phyloP scores from a whole-genome alignment of 2,113 vertebrate genomes.

The Tamias sibiricus region DNA sequence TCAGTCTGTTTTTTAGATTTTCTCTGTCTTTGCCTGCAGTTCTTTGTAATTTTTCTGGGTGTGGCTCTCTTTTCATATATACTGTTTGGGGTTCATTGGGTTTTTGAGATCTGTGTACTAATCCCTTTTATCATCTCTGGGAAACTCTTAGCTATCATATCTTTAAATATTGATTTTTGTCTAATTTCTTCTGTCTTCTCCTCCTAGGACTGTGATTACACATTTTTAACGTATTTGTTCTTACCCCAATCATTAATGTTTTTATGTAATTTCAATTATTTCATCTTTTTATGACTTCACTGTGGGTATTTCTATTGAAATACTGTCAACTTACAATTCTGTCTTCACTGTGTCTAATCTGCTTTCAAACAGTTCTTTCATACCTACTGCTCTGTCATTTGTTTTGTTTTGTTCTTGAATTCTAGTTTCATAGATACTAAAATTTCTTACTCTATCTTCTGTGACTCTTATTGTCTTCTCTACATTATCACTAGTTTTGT shows the following conservation, averaged over 20 bases:
- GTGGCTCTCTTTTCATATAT: neutral
- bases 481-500: neutral
- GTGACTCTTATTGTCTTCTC: neutral
- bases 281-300: neutral
- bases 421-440: neutral
- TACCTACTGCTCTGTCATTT: neutral
- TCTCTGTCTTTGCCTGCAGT: neutral
- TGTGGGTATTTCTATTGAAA: neutral
- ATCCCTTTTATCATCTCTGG: neutral
- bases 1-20: neutral
- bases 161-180: neutral
- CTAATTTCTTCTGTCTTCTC: neutral
- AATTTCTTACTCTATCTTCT: neutral
- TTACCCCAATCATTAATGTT: neutral
- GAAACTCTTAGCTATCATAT: neutral
- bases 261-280: neutral
- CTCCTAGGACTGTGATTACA: neutral
- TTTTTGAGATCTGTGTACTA: neutral
- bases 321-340: neutral
- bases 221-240: neutral
- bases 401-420: neutral
- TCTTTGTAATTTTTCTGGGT: neutral
- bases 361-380: neutral
- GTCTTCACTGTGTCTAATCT: neutral
- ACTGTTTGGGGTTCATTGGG: neutral